Percentiles rank a stretch among this genome's conserved stretches.
These are phyloP conservation scores for Haemorhous mexicanus DNA, from an alignment of 2,113 vertebrate genomes.

Conservation along the genomic window DNA sequence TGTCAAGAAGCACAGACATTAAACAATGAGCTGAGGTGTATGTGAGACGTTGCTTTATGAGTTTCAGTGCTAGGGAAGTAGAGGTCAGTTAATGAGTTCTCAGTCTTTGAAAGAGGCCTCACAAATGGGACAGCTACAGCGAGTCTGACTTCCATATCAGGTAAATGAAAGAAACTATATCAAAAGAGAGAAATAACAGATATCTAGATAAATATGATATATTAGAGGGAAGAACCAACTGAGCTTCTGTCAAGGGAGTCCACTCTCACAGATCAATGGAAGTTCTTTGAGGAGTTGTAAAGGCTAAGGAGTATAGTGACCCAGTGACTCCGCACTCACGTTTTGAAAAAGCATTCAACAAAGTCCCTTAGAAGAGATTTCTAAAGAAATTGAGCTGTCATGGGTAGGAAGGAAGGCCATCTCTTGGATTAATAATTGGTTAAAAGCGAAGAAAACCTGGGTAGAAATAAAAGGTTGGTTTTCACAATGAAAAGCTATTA, in stretches of 20 bases:
- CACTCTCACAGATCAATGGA: not conserved
- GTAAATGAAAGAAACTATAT: slow-evolving; percentile 1
- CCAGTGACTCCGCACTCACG: not conserved
- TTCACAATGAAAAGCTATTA: not conserved
- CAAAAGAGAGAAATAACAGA: not conserved
- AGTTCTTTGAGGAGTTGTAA: not conserved
- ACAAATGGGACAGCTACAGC: not conserved
- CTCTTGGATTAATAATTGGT: not conserved
- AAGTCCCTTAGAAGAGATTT: not conserved
- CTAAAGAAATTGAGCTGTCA: slow-evolving; percentile 2
- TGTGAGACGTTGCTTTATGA: not conserved
- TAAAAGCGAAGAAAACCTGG: not conserved
- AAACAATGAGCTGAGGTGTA: not conserved
- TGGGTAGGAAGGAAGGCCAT: not conserved
- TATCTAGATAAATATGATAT: not conserved
- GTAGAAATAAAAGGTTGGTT: not conserved
- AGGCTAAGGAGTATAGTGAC: not conserved
- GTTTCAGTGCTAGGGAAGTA: not conserved
- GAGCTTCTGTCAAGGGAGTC: not conserved
- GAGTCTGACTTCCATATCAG: not conserved
- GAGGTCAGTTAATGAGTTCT: not conserved
- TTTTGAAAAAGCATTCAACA: not conserved
- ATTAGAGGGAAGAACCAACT: not conserved
- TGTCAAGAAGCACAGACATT: not conserved
- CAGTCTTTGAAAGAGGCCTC: not conserved